Percentiles rank a stretch among this genome's conserved stretches.
Conservation (phyloP, 2,797 vertebrate species). For the Sebastes minor region DNA sequence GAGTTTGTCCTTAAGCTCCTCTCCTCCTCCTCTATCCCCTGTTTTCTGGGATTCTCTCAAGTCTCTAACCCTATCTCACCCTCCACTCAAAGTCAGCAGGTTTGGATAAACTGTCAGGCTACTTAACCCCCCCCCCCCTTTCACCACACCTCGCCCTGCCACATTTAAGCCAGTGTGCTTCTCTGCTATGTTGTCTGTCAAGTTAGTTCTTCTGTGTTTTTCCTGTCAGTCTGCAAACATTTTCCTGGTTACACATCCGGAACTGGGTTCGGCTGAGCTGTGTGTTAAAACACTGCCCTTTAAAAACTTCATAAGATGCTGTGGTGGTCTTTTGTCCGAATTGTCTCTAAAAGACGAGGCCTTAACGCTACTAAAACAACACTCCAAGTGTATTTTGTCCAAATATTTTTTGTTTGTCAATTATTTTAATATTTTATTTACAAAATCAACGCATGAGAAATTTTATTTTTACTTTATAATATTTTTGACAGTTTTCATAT, state of each 20-base stretch:
- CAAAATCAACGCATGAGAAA: too few relatives aligned
- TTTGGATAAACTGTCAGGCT: conserved; percentile 75
- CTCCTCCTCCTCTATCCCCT: conserved; percentile 72
- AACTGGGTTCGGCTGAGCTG: too few relatives aligned
- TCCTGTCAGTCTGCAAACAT: conserved; percentile 8
- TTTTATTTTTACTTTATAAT: too few relatives aligned
- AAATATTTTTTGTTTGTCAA: too few relatives aligned
- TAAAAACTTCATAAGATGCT: too few relatives aligned
- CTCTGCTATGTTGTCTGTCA: conserved; percentile 49
- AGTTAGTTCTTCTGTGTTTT: conserved; percentile 36
- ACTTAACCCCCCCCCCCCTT: conserved; percentile 55
- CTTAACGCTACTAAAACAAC: too few relatives aligned
- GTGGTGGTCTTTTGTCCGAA: too few relatives aligned
- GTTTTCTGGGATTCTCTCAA: conserved; percentile 73
- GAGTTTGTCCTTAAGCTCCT: conserved; percentile 78
- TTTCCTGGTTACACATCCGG: neutral
- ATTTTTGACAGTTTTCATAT: too few relatives aligned
- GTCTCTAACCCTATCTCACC: conserved; percentile 71
- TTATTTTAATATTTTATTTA: too few relatives aligned
- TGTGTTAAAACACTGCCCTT: too few relatives aligned
- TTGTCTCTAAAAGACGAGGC: too few relatives aligned
- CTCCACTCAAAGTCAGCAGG: conserved; percentile 76
- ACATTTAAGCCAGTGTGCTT: conserved; percentile 39
- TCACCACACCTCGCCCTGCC: conserved; percentile 36
- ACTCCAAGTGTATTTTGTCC: too few relatives aligned